phyloP scores from a whole-genome alignment of 1,140 invertebrate genomes.

The Campoletis sonorensis region DNA sequence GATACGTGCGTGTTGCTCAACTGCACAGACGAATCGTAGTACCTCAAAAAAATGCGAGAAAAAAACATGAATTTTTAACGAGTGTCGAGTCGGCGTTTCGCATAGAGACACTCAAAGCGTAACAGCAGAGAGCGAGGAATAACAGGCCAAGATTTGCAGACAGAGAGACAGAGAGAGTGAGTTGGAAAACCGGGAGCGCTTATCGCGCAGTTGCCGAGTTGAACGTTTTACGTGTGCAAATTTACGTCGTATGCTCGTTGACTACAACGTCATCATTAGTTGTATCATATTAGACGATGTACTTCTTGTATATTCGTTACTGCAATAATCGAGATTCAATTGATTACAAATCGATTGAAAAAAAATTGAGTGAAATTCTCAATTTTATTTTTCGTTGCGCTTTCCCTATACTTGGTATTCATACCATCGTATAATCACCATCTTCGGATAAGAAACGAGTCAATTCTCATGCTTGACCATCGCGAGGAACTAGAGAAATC shows the following conservation, averaged over 20 bases:
- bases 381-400: no score
- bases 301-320: background rate
- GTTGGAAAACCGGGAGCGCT: background rate
- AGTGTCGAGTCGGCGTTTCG: slow-evolving; percentile 18
- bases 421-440: no score
- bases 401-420: no score
- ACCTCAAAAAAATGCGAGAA: background rate
- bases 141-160: background rate
- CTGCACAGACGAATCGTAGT: no score
- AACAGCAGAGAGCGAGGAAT: background rate
- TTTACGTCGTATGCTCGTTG: background rate
- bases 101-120: background rate
- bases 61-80: slow-evolving; percentile 36
- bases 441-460: no score
- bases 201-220: slow-evolving; percentile 52
- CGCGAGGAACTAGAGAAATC: no score
- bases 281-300: no score
- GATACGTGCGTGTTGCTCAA: no score
- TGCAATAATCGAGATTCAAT: background rate
- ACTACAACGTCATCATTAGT: no score
- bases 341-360: no score
- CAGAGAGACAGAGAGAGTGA: slow-evolving; percentile 30
- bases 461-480: no score
- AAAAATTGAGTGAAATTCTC: no score
- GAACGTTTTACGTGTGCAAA: slow-evolving; percentile 46